phyloP scores from a whole-genome alignment of 35 echinoderm and acorn worm species.

The Amphiura filiformis region DNA sequence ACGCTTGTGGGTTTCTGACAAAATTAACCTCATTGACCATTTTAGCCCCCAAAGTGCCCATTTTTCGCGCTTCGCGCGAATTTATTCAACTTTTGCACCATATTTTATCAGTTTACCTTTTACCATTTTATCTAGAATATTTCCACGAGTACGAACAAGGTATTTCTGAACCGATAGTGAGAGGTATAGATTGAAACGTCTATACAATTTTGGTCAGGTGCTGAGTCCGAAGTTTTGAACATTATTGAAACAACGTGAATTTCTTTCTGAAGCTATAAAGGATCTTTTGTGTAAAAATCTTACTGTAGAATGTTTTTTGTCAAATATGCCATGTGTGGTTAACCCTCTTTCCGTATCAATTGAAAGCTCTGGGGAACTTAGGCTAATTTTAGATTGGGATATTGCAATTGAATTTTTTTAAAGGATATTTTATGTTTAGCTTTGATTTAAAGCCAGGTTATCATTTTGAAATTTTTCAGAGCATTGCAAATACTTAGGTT shows the following conservation, averaged over 20 bases:
- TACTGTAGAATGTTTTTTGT: background rate
- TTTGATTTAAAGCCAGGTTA: constrained; percentile 44
- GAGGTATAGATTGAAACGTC: background rate
- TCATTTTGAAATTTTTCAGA: constrained; percentile 24
- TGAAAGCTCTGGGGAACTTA: constrained; percentile 36
- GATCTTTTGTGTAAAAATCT: background rate
- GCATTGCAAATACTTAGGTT: constrained; percentile 24
- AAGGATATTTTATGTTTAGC: constrained; percentile 11
- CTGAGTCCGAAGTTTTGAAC: background rate
- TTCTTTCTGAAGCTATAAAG: constrained; percentile 17
- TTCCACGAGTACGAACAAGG: background rate
- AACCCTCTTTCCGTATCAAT: constrained; percentile 30
- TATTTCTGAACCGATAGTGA: background rate
- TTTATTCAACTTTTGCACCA: too few species aligned
- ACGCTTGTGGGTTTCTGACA: too few species aligned
- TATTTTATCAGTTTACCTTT: too few species aligned
- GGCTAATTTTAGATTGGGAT: constrained; percentile 45
- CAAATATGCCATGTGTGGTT: background rate
- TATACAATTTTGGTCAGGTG: background rate
- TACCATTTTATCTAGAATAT: background rate
- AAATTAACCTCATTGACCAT: too few species aligned
- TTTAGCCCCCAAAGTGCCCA: too few species aligned
- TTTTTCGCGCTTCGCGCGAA: too few species aligned
- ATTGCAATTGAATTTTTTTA: constrained; percentile 18
- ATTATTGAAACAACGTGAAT: background rate